Evolutionary conservation across 1,140 invertebrate genomes (phyloP), one percentile per base, ranked within the genome.

Genomic region (Catajapyx aquilonaris): DNA sequence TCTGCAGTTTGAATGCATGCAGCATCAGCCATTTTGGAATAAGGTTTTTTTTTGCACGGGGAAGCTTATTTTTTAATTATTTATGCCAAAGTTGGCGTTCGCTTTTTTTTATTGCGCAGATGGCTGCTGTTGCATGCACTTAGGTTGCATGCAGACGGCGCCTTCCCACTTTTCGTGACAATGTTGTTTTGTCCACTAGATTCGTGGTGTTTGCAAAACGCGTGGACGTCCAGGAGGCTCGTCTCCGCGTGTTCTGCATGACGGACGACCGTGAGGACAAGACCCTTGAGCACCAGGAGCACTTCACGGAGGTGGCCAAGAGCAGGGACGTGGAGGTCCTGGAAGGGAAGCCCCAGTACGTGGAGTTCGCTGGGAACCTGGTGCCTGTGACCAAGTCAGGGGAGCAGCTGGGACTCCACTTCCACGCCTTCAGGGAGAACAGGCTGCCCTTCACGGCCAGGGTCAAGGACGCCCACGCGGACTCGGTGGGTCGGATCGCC

Each of bases 241-340:
- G 90, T 39, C 61, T 98, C 5, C 67, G 94, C 37, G 83, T 97
- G 47, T 93, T 99, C 61, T 98, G 94, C 53, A 97, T 99, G 75
- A 99, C 95, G 5, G 95, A 99, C 59, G 93, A 98, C 52, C 88
- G 87, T 48, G 93, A 97, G 53, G 93, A 97, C 45, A 96, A 98
- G 54, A 95, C 93, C 0, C 60, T 99, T 23, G 95, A 99, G 59
- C 77, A 80, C 43, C 91, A 97, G 57, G 94, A 99, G 57, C 74
- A 93, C 48, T 99, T 96, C 55, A 74, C 78, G 1, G 90, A 97
- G 64, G 87, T 98, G 22, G 93, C 95, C 10, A 94, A 96, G 53
- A 95, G 88, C 56, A 66, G 88, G 38, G 93, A 98, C 58, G 90
- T 97, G 11, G 91, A 98, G 70, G 88, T n/a, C n/a, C 66, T 97